These are phyloP conservation scores for Hippolais icterina DNA, from an alignment of 2,113 vertebrate species.

Conservation along the genomic window DNA sequence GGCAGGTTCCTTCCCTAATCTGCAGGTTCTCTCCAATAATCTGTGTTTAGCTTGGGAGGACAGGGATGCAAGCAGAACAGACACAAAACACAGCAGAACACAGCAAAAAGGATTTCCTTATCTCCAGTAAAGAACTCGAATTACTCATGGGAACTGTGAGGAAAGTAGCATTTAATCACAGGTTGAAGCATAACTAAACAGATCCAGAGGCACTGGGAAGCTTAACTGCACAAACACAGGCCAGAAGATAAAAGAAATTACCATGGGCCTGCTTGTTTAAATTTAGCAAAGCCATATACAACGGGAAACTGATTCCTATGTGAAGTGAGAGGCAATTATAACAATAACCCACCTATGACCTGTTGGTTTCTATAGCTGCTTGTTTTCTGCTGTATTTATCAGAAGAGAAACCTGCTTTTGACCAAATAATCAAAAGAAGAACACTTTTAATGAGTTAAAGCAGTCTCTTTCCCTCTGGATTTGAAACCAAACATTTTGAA, in stretches of 20 bases:
- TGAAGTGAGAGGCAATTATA: background rate
- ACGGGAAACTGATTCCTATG: background rate
- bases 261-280: background rate
- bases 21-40: background rate
- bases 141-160: background rate
- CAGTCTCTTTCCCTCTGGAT: background rate
- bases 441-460: background rate
- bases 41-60: background rate
- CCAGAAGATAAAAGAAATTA: background rate
- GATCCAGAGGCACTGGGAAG: background rate
- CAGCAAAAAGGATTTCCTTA: background rate
- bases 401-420: background rate
- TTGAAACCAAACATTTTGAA: background rate
- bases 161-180: conserved; percentile 4
- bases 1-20: background rate
- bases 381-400: background rate
- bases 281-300: background rate
- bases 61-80: background rate
- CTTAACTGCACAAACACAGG: background rate
- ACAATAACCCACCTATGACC: background rate
- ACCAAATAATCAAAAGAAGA: background rate
- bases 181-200: background rate
- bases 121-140: background rate
- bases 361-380: background rate
- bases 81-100: background rate